Percentiles rank a stretch among this genome's conserved stretches.
Evolutionary conservation across 1,140 invertebrate genomes (phyloP).

Genomic region (Heliconius eleuchia): DNA sequence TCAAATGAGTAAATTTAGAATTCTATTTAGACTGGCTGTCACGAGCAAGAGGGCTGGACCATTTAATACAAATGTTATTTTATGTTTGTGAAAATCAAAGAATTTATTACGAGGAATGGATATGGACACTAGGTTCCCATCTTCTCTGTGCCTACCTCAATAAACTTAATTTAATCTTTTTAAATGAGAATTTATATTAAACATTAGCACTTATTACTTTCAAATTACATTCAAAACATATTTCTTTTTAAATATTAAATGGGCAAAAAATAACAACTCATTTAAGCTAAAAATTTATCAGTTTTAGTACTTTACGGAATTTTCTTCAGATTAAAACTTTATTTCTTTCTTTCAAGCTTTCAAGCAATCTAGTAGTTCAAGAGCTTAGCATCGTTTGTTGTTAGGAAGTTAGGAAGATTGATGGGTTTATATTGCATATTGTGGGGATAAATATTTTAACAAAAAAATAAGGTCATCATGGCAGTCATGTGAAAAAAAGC

Average conservation of each 20-base stretch:
- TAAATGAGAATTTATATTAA: no score
- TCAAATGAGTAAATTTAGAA: background rate
- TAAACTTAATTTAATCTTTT: no score
- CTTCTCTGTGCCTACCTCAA: no score
- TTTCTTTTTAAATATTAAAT: background rate
- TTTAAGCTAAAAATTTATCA: background rate
- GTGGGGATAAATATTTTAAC: no score
- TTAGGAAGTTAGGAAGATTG: background rate
- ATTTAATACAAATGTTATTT: background rate
- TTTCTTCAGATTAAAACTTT: background rate
- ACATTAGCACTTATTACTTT: no score
- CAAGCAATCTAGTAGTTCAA: conserved; percentile 10
- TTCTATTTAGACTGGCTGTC: background rate
- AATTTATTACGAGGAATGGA: no score
- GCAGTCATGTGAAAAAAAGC: no score
- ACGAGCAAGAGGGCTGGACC: background rate
- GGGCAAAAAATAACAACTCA: background rate
- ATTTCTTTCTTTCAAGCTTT: background rate
- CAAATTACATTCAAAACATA: no score
- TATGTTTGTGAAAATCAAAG: no score
- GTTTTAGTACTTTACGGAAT: background rate
- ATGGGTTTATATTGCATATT: background rate
- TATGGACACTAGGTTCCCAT: no score
- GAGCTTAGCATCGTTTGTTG: conserved; percentile 4
- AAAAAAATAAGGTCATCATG: no score